Percentiles rank a stretch among this genome's conserved stretches.
Conservation (phyloP, 2,888 invertebrate species). For the Brenthis hecate region DNA sequence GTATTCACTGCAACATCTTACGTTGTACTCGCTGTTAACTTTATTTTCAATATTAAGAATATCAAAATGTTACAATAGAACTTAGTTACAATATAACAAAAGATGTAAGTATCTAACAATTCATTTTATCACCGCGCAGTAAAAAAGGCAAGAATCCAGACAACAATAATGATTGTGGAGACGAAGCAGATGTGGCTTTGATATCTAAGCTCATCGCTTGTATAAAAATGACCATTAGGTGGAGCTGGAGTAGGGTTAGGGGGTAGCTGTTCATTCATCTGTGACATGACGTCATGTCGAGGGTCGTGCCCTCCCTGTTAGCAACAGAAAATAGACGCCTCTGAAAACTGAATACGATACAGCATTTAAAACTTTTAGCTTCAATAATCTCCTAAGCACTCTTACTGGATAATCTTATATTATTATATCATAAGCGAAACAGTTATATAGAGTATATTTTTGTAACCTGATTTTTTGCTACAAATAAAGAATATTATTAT, state of each 20-base stretch:
- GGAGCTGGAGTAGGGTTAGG: constrained; percentile 45
- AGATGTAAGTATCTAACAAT: constrained; percentile 4
- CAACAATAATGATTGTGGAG: constrained; percentile 38
- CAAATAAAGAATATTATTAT: too few species aligned
- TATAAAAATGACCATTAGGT: constrained; percentile 59
- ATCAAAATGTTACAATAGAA: neutral
- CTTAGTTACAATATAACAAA: neutral
- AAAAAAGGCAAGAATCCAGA: constrained; percentile 34
- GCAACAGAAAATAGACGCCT: constrained; percentile 53
- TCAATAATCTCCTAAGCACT: neutral
- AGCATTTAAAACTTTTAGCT: constrained; percentile 3
- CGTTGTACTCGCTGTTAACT: neutral
- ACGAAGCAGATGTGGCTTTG: constrained; percentile 60
- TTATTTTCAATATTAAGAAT: neutral
- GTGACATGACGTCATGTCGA: constrained; percentile 70
- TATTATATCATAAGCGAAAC: too few species aligned
- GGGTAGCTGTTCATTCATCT: constrained; percentile 75
- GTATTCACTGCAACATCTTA: constrained; percentile 24
- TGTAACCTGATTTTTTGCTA: too few species aligned
- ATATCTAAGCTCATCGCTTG: constrained; percentile 59
- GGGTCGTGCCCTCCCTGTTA: constrained; percentile 70
- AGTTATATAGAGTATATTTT: too few species aligned
- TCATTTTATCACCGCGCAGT: constrained; percentile 10
- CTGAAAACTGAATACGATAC: constrained; percentile 47
- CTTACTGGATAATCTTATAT: too few species aligned